Conservation (phyloP, 1,140 invertebrate genomes). For the Amyelois transitella region DNA sequence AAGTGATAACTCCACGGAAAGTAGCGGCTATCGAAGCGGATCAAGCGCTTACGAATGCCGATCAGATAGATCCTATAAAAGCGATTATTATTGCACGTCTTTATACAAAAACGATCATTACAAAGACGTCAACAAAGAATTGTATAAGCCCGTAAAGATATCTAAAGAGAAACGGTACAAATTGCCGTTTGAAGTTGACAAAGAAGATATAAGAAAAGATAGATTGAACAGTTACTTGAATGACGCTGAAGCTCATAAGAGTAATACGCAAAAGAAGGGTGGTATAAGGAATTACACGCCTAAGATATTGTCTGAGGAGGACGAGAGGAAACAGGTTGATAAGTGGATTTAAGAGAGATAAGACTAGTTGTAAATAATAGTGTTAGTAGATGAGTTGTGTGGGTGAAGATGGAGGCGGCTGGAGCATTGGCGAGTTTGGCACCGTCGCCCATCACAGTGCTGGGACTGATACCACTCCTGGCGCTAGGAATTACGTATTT, state of each 20-base stretch:
- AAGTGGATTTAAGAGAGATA: slow-evolving; percentile 58
- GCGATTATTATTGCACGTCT: slow-evolving; percentile 57
- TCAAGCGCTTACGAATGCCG: slow-evolving; percentile 55
- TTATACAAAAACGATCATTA: slow-evolving; percentile 74
- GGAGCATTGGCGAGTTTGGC: slow-evolving; percentile 67
- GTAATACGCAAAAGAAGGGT: slow-evolving; percentile 62
- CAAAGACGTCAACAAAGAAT: slow-evolving; percentile 67
- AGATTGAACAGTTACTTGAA: slow-evolving; percentile 78
- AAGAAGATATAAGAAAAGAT: slow-evolving; percentile 76
- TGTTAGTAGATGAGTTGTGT: slow-evolving; percentile 56
- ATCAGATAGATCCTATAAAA: slow-evolving; percentile 58
- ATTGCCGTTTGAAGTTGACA: slow-evolving; percentile 52
- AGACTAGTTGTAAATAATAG: slow-evolving; percentile 65
- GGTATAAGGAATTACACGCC: slow-evolving; percentile 81
- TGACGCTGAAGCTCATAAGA: slow-evolving; percentile 68
- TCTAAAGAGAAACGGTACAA: slow-evolving; percentile 72
- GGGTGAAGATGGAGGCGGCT: slow-evolving; percentile 60
- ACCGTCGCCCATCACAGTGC: slow-evolving; percentile 72
- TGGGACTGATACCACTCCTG: slow-evolving; percentile 85
- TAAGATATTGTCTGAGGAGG: slow-evolving; percentile 75
- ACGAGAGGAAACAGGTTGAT: slow-evolving; percentile 60
- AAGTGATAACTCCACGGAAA: slow-evolving; percentile 61
- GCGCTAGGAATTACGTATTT: slow-evolving; percentile 87
- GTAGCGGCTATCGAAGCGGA: slow-evolving; percentile 63
- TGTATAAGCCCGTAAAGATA: slow-evolving; percentile 72